Conservation (phyloP, 2,113 vertebrate genomes). For the Alces alces region DNA sequence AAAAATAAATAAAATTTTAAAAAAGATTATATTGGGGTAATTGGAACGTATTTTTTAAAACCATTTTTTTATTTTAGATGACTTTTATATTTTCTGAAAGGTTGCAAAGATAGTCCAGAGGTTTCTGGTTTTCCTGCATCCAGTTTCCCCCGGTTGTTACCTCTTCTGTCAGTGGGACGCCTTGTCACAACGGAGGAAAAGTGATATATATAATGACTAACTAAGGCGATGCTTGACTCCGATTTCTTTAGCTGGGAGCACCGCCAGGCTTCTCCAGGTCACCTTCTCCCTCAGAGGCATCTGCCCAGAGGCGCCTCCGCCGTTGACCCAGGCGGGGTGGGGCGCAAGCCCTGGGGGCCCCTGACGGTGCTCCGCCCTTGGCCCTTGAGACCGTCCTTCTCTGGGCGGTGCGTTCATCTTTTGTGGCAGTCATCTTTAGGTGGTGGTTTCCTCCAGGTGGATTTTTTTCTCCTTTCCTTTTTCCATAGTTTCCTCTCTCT, state of each 20-base stretch:
- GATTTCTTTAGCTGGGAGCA: not conserved
- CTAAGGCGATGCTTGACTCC: not conserved
- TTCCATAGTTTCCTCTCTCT: not conserved
- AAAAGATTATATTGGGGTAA: not conserved
- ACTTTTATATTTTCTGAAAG: not conserved
- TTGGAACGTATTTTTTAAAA: not conserved
- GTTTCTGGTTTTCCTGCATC: not conserved
- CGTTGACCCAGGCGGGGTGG: fast-evolving
- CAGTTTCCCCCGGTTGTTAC: not conserved
- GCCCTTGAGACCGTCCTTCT: not conserved
- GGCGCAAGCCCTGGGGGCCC: not conserved
- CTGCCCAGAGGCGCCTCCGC: not conserved
- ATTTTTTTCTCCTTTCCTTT: not conserved
- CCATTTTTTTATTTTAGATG: not conserved
- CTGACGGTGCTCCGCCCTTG: not conserved
- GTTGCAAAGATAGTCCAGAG: not conserved
- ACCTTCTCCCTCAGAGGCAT: not conserved
- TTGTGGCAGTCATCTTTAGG: not conserved
- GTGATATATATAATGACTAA: not conserved
- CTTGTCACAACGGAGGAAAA: not conserved
- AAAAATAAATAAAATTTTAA: no score
- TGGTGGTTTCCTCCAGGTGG: not conserved
- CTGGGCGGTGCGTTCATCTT: not conserved
- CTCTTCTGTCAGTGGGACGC: not conserved
- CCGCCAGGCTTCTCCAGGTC: not conserved